Evolutionary conservation across 2,797 vertebrate genomes (phyloP).

Genomic region (Lacerta viridis): DNA sequence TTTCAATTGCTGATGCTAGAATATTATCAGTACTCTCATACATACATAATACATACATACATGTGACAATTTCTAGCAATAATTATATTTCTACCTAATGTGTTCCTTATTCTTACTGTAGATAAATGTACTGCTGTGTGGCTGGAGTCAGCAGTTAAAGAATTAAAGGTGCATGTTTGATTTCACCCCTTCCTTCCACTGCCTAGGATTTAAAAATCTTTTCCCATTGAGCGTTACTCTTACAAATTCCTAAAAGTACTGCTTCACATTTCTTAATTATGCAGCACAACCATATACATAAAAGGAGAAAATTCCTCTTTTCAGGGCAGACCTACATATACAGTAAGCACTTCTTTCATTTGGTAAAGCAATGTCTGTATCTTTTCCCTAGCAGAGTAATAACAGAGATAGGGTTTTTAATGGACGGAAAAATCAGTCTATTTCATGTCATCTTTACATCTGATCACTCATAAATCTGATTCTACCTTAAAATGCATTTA

Average conservation of each 20-base stretch:
- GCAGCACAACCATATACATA: background rate
- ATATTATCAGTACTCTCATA: background rate
- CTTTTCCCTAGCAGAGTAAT: background rate
- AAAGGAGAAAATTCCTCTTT: background rate
- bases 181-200: background rate
- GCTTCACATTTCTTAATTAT: background rate
- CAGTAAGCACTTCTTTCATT: background rate
- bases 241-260: background rate
- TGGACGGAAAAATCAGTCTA: background rate
- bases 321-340: too few species aligned
- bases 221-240: background rate
- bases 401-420: background rate
- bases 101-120: background rate
- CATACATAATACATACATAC: conserved; percentile 17
- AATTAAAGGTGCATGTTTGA: background rate
- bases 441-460: background rate
- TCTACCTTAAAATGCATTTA: too few species aligned
- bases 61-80: conserved; percentile 48
- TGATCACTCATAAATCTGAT: background rate
- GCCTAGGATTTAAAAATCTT: background rate
- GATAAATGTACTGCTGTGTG: background rate
- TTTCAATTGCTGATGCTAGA: conserved; percentile 21
- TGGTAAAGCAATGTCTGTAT: background rate
- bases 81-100: conserved; percentile 54
- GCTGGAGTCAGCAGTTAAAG: background rate